Base-by-base conservation (phyloP, 2,888 invertebrate genomes). In the Alcis repandata region DNA sequence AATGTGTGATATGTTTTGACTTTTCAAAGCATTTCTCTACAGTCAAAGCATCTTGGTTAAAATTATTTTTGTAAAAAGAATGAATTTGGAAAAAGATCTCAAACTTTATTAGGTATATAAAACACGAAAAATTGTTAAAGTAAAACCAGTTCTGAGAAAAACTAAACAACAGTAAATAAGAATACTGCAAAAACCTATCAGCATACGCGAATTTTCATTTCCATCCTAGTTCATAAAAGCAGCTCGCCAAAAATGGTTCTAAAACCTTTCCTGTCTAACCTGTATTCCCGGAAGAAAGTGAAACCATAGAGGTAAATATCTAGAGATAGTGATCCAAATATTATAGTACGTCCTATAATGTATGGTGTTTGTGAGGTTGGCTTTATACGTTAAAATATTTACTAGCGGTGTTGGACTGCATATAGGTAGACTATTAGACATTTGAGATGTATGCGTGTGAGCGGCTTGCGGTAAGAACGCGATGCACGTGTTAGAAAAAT, bases 241-340 rank as follows among this genome's bases (percentile, higher is more conserved):
- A 13, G 13, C 40, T 52, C 38, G 20, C 22, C 0, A n/a, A 27
- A 53, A 20, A 40, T 27, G 8, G 8, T 0, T 43, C 33, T 36
- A 36, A 56, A 56, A 56, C 45, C 15, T 46, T 20, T 36, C 56
- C n/a, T 13, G 19, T 45, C 6, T 15, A 11, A 13, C 22, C 22
- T 38, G 52, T 33, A 53, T 40, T 38, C 40, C 45, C 45, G 27
- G 38, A 57, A 56, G 53, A 60, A 61, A 59, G 33, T 33, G 13
- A 66, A 27, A 27, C 27, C 27, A 27, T 27, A 4, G 27, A 27
- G 27, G 27, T 27, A 27, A 27, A 27, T 27, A 6, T 2, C 27
- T 27, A 27, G 27, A 27, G 27, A 27, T 27, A 6, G 27, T 27
- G 27, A 27, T 27, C 27, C 27, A 4, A 27, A 6, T 6, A 27